Evolutionary conservation across 53 echinoderm and acorn worm genomes (phyloP).

Genomic region (Glandiceps talaboti): DNA sequence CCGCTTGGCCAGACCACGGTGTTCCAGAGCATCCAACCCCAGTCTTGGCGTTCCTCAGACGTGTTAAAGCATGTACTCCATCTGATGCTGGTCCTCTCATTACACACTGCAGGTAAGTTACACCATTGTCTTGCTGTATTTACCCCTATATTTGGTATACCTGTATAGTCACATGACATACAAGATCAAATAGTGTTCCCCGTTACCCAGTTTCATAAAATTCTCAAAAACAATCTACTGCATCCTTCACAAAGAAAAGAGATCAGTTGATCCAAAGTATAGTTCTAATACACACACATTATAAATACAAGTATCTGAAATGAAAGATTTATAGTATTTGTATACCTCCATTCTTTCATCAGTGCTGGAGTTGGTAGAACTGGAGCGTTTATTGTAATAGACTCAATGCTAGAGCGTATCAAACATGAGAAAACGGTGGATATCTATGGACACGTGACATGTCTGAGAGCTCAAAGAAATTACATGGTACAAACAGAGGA

Average conservation of each 20-base stretch:
- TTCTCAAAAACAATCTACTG: no score
- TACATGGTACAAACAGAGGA: conserved; percentile 99
- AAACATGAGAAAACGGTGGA: conserved; percentile 97
- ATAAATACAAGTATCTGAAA: no score
- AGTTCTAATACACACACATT: no score
- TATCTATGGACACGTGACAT: conserved; percentile 96
- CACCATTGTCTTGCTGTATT: no score
- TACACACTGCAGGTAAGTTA: conserved; percentile 47
- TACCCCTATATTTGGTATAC: no score
- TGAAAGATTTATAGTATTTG: no score
- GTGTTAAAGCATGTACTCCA: conserved; percentile 91
- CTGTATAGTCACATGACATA: no score
- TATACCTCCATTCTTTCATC: no score
- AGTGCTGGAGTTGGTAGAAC: conserved; percentile 96
- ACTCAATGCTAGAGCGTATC: conserved; percentile 91
- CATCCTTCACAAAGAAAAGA: no score
- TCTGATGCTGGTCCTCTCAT: conserved; percentile 94
- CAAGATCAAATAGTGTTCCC: no score
- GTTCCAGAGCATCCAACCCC: conserved; percentile 85
- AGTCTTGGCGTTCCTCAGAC: conserved; percentile 74
- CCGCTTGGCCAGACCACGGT: conserved; percentile 95
- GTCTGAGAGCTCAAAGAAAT: conserved; percentile 81
- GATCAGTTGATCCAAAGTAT: no score
- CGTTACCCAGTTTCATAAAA: no score
- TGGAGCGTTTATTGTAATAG: conserved; percentile 96